phyloP scores from a whole-genome alignment of 2,888 invertebrate species.

The Rambutsinella grinnellia region DNA sequence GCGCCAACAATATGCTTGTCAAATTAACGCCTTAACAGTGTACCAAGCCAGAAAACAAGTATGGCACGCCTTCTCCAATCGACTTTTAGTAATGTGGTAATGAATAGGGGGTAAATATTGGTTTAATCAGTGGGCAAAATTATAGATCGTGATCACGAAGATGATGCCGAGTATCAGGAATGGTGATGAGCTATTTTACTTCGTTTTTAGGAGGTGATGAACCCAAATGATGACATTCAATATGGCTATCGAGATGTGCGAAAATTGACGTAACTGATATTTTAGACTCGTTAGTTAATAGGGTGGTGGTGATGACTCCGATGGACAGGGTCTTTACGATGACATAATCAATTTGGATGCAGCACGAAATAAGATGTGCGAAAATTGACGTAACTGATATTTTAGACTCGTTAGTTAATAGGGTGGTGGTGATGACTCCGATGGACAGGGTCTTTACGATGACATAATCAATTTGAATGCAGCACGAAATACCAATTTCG shows the following conservation, averaged over 20 bases:
- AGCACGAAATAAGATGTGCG: no score
- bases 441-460: neutral
- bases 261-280: neutral
- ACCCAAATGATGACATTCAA: no score
- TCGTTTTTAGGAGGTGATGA: no score
- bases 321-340: neutral
- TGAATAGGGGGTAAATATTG: neutral
- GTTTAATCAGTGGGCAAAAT: neutral
- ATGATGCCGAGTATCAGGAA: no score
- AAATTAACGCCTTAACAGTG: neutral
- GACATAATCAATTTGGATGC: slow-evolving; percentile 20
- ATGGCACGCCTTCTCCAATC: neutral
- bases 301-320: no score
- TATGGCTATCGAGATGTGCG: no score
- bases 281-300: neutral
- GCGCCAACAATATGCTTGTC: no score
- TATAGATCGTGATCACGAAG: neutral
- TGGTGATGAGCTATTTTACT: no score
- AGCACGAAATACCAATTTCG: neutral
- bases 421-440: no score
- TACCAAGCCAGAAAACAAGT: neutral
- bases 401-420: neutral
- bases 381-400: neutral
- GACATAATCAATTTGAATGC: slow-evolving; percentile 30
- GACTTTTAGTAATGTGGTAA: neutral